phyloP scores from a whole-genome alignment of 2,113 vertebrate genomes.

The Dunckerocampus dactyliophorus region DNA sequence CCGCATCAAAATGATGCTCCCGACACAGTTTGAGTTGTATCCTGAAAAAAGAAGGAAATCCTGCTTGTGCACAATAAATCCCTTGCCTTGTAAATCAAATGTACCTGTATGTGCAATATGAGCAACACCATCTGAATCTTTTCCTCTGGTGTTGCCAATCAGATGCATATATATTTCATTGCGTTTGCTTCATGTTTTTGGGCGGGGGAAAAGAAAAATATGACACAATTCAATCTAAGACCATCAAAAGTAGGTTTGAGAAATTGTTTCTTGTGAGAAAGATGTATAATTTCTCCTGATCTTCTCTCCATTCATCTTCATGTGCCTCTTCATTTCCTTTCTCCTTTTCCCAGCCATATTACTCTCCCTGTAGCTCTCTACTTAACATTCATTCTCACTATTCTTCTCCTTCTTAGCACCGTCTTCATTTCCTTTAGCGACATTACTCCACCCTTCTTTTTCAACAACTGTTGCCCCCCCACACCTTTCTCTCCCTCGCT shows the following conservation, averaged over 20 bases:
- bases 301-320: constrained; percentile 43
- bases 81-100: constrained; percentile 28
- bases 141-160: not conserved
- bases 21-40: constrained; percentile 53
- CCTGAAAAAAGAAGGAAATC: constrained; percentile 35
- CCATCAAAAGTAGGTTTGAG: constrained; percentile 28
- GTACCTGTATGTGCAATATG: constrained; percentile 17
- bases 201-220: constrained; percentile 1
- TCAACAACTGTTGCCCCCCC: constrained; percentile 24
- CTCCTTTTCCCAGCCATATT: constrained; percentile 48
- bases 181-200: constrained; percentile 3
- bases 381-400: constrained; percentile 44
- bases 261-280: constrained; percentile 22
- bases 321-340: constrained; percentile 37
- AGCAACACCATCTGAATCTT: constrained; percentile 25
- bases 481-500: constrained; percentile 30
- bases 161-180: not conserved
- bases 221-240: constrained; percentile 16
- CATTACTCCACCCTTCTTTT: constrained; percentile 47
- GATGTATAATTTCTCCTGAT: constrained; percentile 17
- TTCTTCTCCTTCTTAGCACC: constrained; percentile 27
- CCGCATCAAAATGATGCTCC: constrained; percentile 49
- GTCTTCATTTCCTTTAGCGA: constrained; percentile 57
- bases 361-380: constrained; percentile 38
- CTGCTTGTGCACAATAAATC: constrained; percentile 18